phyloP scores from a whole-genome alignment of 2,888 invertebrate species.

The Agelastica alni region DNA sequence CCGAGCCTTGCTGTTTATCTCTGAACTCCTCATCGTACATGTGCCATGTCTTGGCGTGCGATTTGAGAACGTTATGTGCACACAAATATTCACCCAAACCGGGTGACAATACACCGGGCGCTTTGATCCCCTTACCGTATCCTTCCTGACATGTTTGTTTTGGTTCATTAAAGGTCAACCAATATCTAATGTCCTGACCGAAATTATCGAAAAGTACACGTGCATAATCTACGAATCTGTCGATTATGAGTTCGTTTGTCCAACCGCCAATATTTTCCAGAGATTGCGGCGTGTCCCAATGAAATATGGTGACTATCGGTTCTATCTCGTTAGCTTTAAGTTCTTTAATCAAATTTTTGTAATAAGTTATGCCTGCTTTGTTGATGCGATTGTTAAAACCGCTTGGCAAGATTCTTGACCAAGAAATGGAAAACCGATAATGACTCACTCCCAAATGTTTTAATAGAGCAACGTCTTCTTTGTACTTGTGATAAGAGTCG shows the following conservation, averaged over 20 bases:
- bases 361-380: conserved; percentile 64
- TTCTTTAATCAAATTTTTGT: conserved; percentile 42
- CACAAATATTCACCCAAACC: conserved; percentile 66
- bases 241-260: conserved; percentile 25
- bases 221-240: conserved; percentile 65
- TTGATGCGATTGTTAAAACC: conserved; percentile 70
- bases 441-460: conserved; percentile 66
- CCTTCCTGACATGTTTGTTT: conserved; percentile 46
- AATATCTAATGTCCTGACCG: conserved; percentile 54
- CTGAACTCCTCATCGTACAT: conserved; percentile 64
- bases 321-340: conserved; percentile 60
- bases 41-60: conserved; percentile 67
- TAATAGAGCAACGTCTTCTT: conserved; percentile 65
- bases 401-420: conserved; percentile 75
- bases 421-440: conserved; percentile 75
- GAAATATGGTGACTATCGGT: conserved; percentile 61
- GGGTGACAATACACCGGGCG: conserved; percentile 58
- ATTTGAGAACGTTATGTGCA: conserved; percentile 64
- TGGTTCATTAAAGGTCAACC: conserved; percentile 65
- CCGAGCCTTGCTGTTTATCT: conserved; percentile 55
- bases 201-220: conserved; percentile 55
- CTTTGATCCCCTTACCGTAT: conserved; percentile 50
- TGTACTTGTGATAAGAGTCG: conserved; percentile 70
- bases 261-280: conserved; percentile 49
- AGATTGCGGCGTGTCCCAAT: conserved; percentile 62